phyloP scores from a whole-genome alignment of 2,797 vertebrate genomes.

The Phaenicophaeus curvirostris region DNA sequence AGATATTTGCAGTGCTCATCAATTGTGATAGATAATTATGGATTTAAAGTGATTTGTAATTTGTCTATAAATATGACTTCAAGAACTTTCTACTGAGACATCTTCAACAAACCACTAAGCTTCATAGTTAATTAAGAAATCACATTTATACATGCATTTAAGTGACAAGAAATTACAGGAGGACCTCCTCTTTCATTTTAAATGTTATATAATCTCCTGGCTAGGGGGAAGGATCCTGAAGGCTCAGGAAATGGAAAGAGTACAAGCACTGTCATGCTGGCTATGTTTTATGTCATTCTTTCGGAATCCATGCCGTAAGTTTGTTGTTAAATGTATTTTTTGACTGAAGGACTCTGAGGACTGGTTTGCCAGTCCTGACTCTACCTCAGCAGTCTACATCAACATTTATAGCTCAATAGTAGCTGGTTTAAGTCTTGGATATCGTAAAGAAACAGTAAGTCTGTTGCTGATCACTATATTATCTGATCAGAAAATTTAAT shows the following conservation, averaged over 20 bases:
- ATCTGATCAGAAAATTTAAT: not conserved
- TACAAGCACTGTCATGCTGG: not conserved
- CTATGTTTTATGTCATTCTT: not conserved
- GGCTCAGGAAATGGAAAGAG: not conserved
- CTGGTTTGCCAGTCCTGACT: not conserved
- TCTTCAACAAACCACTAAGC: not conserved
- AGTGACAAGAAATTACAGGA: not conserved
- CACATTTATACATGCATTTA: not conserved
- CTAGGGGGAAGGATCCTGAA: not conserved
- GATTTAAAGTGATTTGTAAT: not conserved
- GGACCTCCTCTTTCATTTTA: not conserved
- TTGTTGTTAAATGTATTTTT: not conserved
- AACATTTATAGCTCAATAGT: not conserved
- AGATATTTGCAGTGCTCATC: not conserved
- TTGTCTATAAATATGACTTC: not conserved
- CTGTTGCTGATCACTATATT: not conserved
- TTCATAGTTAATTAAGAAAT: slow-evolving; percentile 18
- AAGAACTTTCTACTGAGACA: not conserved
- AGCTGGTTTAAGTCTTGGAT: not conserved
- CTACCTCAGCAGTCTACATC: not conserved
- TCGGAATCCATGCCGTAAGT: not conserved
- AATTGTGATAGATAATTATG: not conserved
- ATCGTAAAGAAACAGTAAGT: not conserved
- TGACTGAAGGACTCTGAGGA: not conserved
- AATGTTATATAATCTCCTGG: not conserved